Percentiles rank a stretch among this genome's conserved stretches.
phyloP scores from a whole-genome alignment of 2,113 vertebrate species.

The Xyrauchen texanus region DNA sequence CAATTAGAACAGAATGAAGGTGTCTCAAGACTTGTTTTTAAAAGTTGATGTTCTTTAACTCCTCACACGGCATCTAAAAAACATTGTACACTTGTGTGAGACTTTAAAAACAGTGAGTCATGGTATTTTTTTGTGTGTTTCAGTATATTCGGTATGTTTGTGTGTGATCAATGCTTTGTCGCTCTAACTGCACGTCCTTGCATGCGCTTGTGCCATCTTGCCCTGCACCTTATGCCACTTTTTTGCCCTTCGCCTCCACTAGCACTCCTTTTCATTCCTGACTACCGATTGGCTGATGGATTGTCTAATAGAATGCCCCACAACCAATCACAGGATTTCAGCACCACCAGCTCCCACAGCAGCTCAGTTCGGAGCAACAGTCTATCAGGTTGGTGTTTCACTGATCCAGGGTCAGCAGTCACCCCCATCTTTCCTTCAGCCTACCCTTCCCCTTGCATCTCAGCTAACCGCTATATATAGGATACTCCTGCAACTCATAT shows the following conservation, averaged over 20 bases:
- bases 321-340: constrained; percentile 99
- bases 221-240: constrained; percentile 89
- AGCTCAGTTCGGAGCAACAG: constrained; percentile 99
- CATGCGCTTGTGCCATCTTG: constrained; percentile 93
- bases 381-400: constrained; percentile 97
- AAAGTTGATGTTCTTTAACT: no score
- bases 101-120: neutral
- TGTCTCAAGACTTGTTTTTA: no score
- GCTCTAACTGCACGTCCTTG: constrained; percentile 91
- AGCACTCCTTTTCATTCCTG: constrained; percentile 99
- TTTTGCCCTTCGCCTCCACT: constrained; percentile 97
- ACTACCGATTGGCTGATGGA: constrained; percentile 99
- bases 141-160: neutral
- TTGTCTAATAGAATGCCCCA: constrained; percentile 99
- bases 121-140: neutral
- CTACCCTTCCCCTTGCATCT: neutral
- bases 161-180: constrained; percentile 59
- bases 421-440: constrained; percentile 18
- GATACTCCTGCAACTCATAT: neutral
- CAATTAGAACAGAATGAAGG: no score
- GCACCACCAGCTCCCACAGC: constrained; percentile 99
- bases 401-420: constrained; percentile 65
- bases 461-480: constrained; percentile 6
- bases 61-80: neutral
- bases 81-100: neutral